A percentile compares a stretch with the other conserved stretches of the same genome.
phyloP scores from a whole-genome alignment of 2,888 invertebrate genomes.

The Pristionchus arcanus region DNA sequence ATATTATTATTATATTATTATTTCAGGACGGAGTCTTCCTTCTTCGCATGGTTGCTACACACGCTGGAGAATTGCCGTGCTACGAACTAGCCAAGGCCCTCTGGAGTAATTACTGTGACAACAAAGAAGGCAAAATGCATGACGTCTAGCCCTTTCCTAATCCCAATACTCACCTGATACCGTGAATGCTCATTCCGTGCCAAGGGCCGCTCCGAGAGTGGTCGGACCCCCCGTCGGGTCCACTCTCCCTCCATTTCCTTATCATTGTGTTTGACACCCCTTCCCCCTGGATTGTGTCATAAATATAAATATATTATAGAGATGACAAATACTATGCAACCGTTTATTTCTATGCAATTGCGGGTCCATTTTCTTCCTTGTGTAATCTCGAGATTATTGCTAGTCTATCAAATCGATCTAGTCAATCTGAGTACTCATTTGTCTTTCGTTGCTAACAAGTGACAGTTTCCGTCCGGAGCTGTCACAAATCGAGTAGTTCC shows the following conservation, averaged over 20 bases:
- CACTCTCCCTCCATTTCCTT: not conserved
- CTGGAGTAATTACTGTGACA: conserved; percentile 79
- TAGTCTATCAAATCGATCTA: conserved; percentile 30
- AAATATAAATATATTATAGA: not conserved
- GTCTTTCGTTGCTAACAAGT: conserved; percentile 27
- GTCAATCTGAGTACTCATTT: conserved; percentile 19
- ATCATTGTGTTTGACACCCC: conserved; percentile 22
- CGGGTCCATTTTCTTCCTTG: not conserved
- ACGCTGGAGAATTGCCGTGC: conserved; percentile 79
- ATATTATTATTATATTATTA: too few species aligned
- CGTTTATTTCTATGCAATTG: not conserved
- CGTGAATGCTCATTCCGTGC: conserved; percentile 51
- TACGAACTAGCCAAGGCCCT: conserved; percentile 79
- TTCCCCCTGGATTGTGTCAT: not conserved
- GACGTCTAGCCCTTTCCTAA: conserved; percentile 68
- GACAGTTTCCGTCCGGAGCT: not conserved
- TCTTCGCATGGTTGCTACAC: conserved; percentile 79
- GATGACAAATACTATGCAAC: conserved; percentile 1
- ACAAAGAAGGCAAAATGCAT: conserved; percentile 79
- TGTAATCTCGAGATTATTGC: conserved; percentile 21
- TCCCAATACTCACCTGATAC: not conserved
- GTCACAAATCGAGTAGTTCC: conserved; percentile 23
- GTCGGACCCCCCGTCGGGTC: conserved; percentile 29
- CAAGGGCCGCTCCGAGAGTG: conserved; percentile 25
- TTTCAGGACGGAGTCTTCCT: conserved; percentile 79